A percentile compares a stretch with the other conserved stretches of the same genome.
Conservation (phyloP, 1,140 invertebrate genomes). For the Antheraea mylitta region DNA sequence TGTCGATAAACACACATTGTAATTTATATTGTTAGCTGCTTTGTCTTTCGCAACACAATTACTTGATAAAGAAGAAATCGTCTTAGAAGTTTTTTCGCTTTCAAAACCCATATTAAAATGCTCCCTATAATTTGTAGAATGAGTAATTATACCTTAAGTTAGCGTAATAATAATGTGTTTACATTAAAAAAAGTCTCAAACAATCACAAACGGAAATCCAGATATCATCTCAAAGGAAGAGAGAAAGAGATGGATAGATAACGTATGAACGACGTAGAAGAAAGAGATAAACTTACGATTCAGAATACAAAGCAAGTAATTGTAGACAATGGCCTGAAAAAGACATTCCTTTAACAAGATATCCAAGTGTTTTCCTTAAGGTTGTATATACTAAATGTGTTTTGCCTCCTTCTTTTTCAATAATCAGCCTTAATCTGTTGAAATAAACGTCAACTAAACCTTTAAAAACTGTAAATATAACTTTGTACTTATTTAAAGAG, state of each 20-base stretch:
- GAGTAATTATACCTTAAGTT: too few relatives aligned
- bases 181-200: conserved; percentile 33
- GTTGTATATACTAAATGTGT: conserved; percentile 35
- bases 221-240: conserved; percentile 43
- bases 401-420: conserved; percentile 2
- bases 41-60: too few relatives aligned
- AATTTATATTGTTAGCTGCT: too few relatives aligned
- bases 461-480: conserved; percentile 14
- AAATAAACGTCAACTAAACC: neutral
- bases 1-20: too few relatives aligned
- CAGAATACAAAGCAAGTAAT: conserved; percentile 65
- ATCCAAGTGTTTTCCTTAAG: conserved; percentile 66
- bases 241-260: conserved; percentile 30
- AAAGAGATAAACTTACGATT: conserved; percentile 37
- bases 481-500: conserved; percentile 48
- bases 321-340: conserved; percentile 75
- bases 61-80: too few relatives aligned
- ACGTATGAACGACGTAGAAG: conserved; percentile 12
- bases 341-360: conserved; percentile 73
- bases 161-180: neutral
- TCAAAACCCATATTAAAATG: too few relatives aligned
- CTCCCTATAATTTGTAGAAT: too few relatives aligned
- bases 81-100: too few relatives aligned
- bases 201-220: conserved; percentile 40
- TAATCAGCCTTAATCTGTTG: neutral